Evolutionary conservation across 2,797 vertebrate species (phyloP).

Genomic region (Miichthys miiuy): DNA sequence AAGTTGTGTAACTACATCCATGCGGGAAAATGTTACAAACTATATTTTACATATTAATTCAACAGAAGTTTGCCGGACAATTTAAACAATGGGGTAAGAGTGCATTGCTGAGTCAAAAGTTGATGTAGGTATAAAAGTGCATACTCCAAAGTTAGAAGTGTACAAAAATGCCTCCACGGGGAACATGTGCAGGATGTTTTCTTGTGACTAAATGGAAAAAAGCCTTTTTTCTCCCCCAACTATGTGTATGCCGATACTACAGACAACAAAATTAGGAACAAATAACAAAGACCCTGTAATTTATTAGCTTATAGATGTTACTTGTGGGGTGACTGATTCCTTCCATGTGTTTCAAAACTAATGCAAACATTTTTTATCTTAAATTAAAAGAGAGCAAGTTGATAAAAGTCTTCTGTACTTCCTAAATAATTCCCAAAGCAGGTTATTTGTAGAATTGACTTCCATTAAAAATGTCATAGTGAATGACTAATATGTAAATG

Average conservation of each 20-base stretch:
- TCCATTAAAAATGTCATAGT: slow-evolving; percentile 51
- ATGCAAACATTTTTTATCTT: neutral
- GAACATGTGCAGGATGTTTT: slow-evolving; percentile 10
- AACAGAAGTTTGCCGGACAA: neutral
- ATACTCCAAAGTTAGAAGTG: neutral
- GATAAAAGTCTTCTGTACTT: slow-evolving; percentile 9
- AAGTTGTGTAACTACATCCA: neutral
- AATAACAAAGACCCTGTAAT: slow-evolving; percentile 32
- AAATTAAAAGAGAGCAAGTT: slow-evolving; percentile 25
- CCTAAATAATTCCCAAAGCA: slow-evolving; percentile 31
- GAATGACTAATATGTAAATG: slow-evolving; percentile 77
- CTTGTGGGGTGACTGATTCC: slow-evolving; percentile 14
- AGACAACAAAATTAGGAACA: slow-evolving; percentile 18
- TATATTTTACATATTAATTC: neutral
- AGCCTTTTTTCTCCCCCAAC: neutral
- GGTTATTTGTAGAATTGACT: slow-evolving; percentile 40
- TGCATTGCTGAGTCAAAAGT: neutral
- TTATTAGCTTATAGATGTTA: slow-evolving; percentile 23
- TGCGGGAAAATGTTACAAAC: neutral
- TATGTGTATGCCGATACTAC: neutral
- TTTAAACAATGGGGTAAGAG: neutral
- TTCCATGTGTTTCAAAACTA: slow-evolving; percentile 21
- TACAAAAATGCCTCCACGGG: neutral
- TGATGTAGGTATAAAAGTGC: neutral
- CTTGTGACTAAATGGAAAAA: slow-evolving; percentile 21